Percentiles rank a stretch among this genome's conserved stretches.
Conservation (phyloP, 2,797 vertebrate species). For the Mastacembelus armatus region DNA sequence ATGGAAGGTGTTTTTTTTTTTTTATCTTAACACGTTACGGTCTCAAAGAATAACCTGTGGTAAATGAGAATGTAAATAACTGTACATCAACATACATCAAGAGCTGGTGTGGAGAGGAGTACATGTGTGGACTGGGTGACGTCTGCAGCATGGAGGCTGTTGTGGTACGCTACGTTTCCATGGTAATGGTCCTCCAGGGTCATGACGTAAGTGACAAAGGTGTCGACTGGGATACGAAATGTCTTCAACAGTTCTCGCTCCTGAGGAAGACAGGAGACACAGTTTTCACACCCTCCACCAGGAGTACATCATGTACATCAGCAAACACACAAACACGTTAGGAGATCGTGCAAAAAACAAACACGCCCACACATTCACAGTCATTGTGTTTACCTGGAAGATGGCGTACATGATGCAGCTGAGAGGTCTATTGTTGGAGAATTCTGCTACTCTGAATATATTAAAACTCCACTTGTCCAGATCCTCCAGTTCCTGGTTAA, state of each 20-base stretch:
- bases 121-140: slow-evolving; percentile 94
- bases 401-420: slow-evolving; percentile 90
- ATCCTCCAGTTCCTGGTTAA: slow-evolving; percentile 87
- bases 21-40: no score
- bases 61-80: no score
- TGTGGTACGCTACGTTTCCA: slow-evolving; percentile 93
- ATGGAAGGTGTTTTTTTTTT: no score
- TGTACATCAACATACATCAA: slow-evolving; percentile 86
- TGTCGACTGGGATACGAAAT: slow-evolving; percentile 93
- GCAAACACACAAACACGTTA: background rate
- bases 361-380: background rate
- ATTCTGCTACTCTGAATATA: slow-evolving; percentile 89
- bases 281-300: slow-evolving; percentile 13
- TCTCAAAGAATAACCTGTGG: no score
- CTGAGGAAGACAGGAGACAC: slow-evolving; percentile 68
- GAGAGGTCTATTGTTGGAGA: slow-evolving; percentile 88
- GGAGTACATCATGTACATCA: background rate
- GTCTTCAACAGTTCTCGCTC: slow-evolving; percentile 94
- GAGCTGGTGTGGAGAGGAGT: slow-evolving; percentile 92
- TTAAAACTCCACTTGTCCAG: slow-evolving; percentile 92
- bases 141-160: slow-evolving; percentile 95
- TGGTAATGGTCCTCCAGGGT: slow-evolving; percentile 97
- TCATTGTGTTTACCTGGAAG: slow-evolving; percentile 84
- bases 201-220: slow-evolving; percentile 94
- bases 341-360: background rate